Evolutionary conservation across 2,888 invertebrate genomes (phyloP), one percentile per base, ranked within the genome.

Genomic region (Orthonychiurus folsomi): DNA sequence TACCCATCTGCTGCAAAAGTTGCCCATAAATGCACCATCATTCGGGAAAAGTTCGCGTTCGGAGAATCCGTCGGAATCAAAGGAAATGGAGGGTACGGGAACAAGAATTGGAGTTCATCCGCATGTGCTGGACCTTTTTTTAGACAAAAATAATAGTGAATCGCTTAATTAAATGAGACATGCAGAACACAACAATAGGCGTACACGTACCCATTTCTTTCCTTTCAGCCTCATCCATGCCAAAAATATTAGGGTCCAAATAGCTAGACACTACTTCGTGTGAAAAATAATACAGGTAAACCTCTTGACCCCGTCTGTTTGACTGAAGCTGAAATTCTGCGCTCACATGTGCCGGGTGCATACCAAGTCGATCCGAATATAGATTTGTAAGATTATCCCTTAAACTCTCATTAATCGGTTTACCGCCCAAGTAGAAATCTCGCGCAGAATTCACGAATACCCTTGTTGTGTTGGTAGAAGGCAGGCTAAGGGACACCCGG

Each of bases 81-180:
- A 3, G 55, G 55, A n/a, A 55, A 55, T 5, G 24, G 15, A 24
- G 12, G 12, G 26, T 23, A 55, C 12, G 55, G 55, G 55, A 55
- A 55, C n/a, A 55, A 55, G 25, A 23, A n/a, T 24, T 55, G 55
- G 12, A 55, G 23, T n/a, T 55, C 55, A n/a, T 55, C 55, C 18
- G 52, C 52, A 52, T 52, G 52, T n/a, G 52, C 18, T 20, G 52
- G 25, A 9, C 48, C 48, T 47, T n/a, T 20, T 15, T 47, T 15
- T 47, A 15, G 15, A 15, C 15, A 47, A 47, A 15, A 15, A 47
- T 12, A 47, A 47, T 47, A 47, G n/a, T n/a, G n/a, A n/a, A n/a
- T n/a, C n/a, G n/a, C n/a, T n/a, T n/a, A n/a, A n/a, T n/a, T n/a
- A n/a, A n/a, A n/a, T n/a, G n/a, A n/a, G n/a, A n/a, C n/a, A n/a